Conservation (phyloP, 2,888 invertebrate species). For the Brassicogethes aeneus region DNA sequence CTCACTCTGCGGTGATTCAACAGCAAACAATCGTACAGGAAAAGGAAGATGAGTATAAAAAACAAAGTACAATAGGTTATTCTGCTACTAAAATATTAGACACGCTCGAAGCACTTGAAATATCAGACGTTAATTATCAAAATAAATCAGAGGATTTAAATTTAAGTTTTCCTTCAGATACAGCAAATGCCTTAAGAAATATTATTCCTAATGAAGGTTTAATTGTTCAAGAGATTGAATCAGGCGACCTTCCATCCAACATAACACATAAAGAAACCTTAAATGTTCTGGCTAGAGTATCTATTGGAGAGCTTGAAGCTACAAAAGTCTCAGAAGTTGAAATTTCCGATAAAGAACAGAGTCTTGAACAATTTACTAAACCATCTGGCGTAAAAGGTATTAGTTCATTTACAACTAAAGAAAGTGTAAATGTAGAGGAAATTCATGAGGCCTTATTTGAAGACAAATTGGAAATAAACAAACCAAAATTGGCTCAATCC, state of each 20-base stretch:
- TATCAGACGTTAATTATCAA: constrained; percentile 47
- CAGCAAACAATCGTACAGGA: constrained; percentile 38
- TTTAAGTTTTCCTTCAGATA: constrained; percentile 36
- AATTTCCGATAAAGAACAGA: constrained; percentile 51
- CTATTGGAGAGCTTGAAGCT: constrained; percentile 56
- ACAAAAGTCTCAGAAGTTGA: constrained; percentile 54
- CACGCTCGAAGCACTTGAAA: constrained; percentile 45
- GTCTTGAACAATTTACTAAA: constrained; percentile 36
- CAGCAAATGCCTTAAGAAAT: constrained; percentile 38
- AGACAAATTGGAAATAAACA: constrained; percentile 44
- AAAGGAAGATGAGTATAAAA: constrained; percentile 35
- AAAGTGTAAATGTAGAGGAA: constrained; percentile 58
- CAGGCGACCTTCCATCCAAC: constrained; percentile 28
- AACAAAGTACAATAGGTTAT: constrained; percentile 16
- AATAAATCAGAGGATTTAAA: constrained; percentile 43
- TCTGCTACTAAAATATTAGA: constrained; percentile 35
- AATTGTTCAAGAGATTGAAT: constrained; percentile 40
- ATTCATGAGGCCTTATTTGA: constrained; percentile 51
- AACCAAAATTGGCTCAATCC: constrained; percentile 46
- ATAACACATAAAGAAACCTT: constrained; percentile 36
- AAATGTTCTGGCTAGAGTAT: constrained; percentile 28
- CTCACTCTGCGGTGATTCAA: constrained; percentile 37
- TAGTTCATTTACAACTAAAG: constrained; percentile 49
- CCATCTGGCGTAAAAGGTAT: constrained; percentile 48
- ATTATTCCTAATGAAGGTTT: constrained; percentile 43